A percentile compares a stretch with the other conserved stretches of the same genome.
Conservation (phyloP, 2,888 invertebrate genomes). For the Synergus japonicus region DNA sequence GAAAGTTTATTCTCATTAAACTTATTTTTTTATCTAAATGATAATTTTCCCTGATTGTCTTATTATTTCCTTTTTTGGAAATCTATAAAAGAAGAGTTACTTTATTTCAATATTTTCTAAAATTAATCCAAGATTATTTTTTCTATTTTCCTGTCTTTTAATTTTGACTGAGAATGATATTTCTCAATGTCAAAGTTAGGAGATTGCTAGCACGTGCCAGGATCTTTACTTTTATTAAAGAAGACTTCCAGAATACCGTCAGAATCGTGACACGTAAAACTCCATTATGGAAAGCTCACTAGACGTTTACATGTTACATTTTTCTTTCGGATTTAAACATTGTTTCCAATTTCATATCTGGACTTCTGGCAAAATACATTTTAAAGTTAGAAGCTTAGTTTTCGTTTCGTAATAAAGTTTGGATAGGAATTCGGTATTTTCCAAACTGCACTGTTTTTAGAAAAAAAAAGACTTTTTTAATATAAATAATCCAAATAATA, state of each 20-base stretch:
- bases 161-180: slow-evolving; percentile 1
- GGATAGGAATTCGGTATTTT: background rate
- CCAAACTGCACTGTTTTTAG: slow-evolving; percentile 3
- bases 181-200: background rate
- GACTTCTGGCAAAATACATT: background rate
- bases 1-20: background rate
- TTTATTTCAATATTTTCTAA: background rate
- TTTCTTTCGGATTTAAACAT: background rate
- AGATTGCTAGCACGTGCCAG: background rate
- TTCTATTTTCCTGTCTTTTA: background rate
- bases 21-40: background rate
- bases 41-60: background rate
- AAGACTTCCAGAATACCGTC: background rate
- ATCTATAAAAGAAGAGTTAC: background rate
- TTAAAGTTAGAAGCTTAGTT: background rate
- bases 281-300: slow-evolving; percentile 1
- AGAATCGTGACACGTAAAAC: slow-evolving; percentile 2
- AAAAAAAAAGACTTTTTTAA: slow-evolving; percentile 58
- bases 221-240: slow-evolving; percentile 8
- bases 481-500: slow-evolving; percentile 65
- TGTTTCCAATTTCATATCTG: slow-evolving; percentile 2
- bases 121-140: background rate
- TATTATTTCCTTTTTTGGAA: background rate
- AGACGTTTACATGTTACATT: slow-evolving; percentile 5
- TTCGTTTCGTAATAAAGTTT: background rate